phyloP scores from a whole-genome alignment of 1,140 invertebrate genomes.

The Potamilus streckersoni region DNA sequence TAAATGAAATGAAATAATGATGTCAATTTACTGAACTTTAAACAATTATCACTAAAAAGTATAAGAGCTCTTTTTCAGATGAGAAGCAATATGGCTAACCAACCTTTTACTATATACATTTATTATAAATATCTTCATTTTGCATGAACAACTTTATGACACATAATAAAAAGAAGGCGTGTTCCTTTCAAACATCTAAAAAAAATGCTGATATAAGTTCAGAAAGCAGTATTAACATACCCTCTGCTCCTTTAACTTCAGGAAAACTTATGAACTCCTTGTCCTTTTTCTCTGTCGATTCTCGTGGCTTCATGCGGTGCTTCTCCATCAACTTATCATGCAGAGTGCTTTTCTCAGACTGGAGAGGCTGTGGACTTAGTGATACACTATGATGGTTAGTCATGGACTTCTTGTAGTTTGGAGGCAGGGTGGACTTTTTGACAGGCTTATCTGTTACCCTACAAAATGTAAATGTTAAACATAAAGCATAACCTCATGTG shows the following conservation, averaged over 20 bases:
- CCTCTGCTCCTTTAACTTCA: conserved; percentile 61
- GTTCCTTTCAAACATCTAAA: not conserved
- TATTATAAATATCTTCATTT: not conserved
- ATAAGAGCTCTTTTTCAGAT: too few species aligned
- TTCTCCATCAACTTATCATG: conserved; percentile 50
- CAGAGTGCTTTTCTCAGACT: conserved; percentile 58
- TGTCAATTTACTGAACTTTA: too few species aligned
- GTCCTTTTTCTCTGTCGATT: conserved; percentile 38
- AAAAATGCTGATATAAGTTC: not conserved
- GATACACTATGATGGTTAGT: conserved; percentile 49
- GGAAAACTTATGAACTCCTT: conserved; percentile 53
- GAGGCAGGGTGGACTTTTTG: conserved; percentile 19
- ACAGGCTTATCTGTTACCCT: conserved; percentile 78
- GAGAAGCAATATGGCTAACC: too few species aligned
- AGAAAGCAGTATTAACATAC: conserved; percentile 27
- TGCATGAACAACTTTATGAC: not conserved
- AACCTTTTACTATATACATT: too few species aligned
- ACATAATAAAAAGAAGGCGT: not conserved
- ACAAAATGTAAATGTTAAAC: conserved; percentile 27
- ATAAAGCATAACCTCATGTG: too few species aligned
- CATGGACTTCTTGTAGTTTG: conserved; percentile 36
- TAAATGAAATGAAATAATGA: too few species aligned
- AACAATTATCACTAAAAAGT: too few species aligned
- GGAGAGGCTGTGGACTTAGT: conserved; percentile 52
- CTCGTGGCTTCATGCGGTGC: conserved; percentile 29